These are phyloP conservation scores for Creontiades dilutus DNA, from an alignment of 2,888 invertebrate species.

Conservation along the genomic window DNA sequence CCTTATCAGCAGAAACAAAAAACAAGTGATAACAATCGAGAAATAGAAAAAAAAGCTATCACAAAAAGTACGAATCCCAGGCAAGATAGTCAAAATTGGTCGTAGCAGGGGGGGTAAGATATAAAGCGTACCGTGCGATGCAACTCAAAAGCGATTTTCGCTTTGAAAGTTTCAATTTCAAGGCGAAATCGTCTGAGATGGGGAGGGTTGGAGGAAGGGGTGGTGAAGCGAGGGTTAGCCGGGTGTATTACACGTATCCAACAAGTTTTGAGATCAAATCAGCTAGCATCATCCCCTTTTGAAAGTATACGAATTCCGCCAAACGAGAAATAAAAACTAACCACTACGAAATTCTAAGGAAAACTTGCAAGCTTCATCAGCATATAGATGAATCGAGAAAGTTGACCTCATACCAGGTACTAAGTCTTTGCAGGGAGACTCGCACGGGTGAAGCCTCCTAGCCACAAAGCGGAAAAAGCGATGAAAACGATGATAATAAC, in stretches of 20 bases:
- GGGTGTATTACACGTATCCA: conserved; percentile 25
- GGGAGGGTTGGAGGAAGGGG: neutral
- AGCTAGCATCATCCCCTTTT: conserved; percentile 31
- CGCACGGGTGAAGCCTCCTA: neutral
- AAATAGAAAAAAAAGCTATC: conserved; percentile 42
- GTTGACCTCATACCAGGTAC: neutral
- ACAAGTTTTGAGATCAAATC: conserved; percentile 32
- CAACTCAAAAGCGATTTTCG: neutral
- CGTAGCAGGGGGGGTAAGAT: neutral
- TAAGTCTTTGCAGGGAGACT: neutral
- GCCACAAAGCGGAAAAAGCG: neutral
- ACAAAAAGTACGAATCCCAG: conserved; percentile 45
- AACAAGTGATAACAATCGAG: conserved; percentile 37
- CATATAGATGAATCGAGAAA: conserved; percentile 8
- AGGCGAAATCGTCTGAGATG: neutral
- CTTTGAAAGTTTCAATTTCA: neutral
- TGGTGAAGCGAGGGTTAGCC: conserved; percentile 21
- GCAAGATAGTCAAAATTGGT: conserved; percentile 47
- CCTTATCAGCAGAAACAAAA: conserved; percentile 35
- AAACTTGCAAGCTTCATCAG: conserved; percentile 9
- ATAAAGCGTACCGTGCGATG: neutral
- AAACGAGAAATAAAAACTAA: neutral
- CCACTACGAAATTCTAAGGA: neutral
- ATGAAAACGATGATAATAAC: too few relatives aligned
- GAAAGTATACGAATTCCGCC: too few relatives aligned